phyloP scores from a whole-genome alignment of 2,888 invertebrate genomes.

The Chymomyza amoena region DNA sequence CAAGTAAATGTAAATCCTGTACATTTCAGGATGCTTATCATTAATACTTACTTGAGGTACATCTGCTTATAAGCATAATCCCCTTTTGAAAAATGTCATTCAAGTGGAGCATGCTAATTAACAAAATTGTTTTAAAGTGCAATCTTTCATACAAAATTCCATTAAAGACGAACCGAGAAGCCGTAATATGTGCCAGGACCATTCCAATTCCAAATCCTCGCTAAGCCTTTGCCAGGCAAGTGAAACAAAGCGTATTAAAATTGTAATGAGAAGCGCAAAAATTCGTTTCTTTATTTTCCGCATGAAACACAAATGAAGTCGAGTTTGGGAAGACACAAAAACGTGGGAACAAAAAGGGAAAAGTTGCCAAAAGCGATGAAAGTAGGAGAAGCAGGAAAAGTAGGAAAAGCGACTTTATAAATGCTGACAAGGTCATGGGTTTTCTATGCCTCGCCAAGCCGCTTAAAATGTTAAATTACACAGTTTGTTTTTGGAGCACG shows the following conservation, averaged over 20 bases:
- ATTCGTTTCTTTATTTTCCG: neutral
- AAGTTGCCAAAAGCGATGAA: neutral
- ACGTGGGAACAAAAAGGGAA: neutral
- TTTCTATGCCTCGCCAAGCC: constrained; percentile 46
- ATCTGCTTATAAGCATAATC: neutral
- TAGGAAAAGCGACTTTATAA: neutral
- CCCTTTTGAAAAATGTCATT: constrained; percentile 12
- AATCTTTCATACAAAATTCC: neutral
- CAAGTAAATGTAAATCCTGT: too few relatives aligned
- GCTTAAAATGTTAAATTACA: constrained; percentile 67
- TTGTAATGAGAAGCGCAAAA: neutral
- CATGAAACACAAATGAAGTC: neutral
- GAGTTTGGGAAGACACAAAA: neutral
- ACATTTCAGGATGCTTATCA: too few relatives aligned
- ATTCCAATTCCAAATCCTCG: constrained; percentile 51
- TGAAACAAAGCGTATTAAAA: constrained; percentile 65
- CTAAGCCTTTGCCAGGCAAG: constrained; percentile 48
- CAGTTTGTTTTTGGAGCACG: constrained; percentile 25
- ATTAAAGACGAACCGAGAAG: neutral
- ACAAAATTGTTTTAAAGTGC: constrained; percentile 42
- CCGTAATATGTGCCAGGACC: constrained; percentile 11
- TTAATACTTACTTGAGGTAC: too few relatives aligned
- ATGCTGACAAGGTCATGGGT: constrained; percentile 33
- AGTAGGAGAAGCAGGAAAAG: neutral
- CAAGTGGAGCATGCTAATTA: constrained; percentile 56